Conservation (phyloP, 2,888 invertebrate genomes). For the Tinea semifulvella region DNA sequence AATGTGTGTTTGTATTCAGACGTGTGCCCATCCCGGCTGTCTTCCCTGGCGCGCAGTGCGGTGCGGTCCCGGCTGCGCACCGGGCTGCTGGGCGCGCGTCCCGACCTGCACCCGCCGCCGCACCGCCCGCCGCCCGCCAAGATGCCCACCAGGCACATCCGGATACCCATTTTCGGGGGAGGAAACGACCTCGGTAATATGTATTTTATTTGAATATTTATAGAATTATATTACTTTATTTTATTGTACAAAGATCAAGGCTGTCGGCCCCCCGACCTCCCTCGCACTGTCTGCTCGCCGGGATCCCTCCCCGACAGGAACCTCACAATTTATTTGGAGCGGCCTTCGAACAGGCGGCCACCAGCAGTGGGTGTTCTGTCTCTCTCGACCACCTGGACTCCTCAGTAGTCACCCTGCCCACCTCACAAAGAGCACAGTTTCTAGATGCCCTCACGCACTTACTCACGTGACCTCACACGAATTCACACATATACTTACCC, state of each 20-base stretch:
- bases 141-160: conserved; percentile 21
- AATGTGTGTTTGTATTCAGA: no score
- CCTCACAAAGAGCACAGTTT: conserved; percentile 83
- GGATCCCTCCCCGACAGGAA: no score
- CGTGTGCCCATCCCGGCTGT: conserved; percentile 40
- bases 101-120: conserved; percentile 30
- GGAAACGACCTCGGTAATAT: no score
- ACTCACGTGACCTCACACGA: no score
- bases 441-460: conserved; percentile 82
- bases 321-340: conserved; percentile 91
- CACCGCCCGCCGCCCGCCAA: background rate
- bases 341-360: conserved; percentile 91
- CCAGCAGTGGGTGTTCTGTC: conserved; percentile 73
- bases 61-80: conserved; percentile 36
- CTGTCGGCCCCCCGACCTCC: no score
- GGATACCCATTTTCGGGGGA: conserved; percentile 44
- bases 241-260: no score
- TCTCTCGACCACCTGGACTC: conserved; percentile 83
- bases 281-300: no score
- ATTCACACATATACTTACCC: no score
- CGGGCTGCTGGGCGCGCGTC: conserved; percentile 32
- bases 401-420: conserved; percentile 81
- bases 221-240: no score
- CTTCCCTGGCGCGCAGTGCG: conserved; percentile 34
- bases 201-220: no score